Evolutionary conservation across 2,888 invertebrate genomes (phyloP).

Genomic region (Brachylomia viminalis): DNA sequence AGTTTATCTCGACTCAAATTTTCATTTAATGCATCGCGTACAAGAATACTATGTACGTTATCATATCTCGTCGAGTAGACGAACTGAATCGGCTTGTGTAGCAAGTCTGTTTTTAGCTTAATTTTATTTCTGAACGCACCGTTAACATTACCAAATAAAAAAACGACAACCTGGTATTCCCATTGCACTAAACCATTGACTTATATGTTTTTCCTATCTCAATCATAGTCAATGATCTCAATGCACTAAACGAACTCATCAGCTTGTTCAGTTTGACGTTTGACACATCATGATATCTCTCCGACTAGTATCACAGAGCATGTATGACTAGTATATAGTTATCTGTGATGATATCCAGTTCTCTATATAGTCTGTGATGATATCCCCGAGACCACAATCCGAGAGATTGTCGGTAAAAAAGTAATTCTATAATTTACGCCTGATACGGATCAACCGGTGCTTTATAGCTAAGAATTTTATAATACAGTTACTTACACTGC

Average conservation of each 20-base stretch:
- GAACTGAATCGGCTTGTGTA: accelerated
- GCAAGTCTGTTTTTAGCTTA: neutral
- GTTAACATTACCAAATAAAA: slow-evolving; percentile 15
- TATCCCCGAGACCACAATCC: too few species aligned
- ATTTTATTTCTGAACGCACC: slow-evolving; percentile 53
- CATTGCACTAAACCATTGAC: too few species aligned
- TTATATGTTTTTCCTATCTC: too few species aligned
- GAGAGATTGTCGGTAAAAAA: slow-evolving; percentile 68
- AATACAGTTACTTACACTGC: slow-evolving; percentile 64
- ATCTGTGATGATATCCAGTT: too few species aligned
- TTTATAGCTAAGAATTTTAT: slow-evolving; percentile 61
- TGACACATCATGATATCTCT: slow-evolving; percentile 79
- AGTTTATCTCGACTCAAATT: neutral
- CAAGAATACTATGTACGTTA: neutral
- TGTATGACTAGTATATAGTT: too few species aligned
- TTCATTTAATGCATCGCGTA: neutral
- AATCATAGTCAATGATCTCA: too few species aligned
- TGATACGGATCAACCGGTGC: slow-evolving; percentile 68
- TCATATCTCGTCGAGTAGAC: neutral
- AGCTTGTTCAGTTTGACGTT: slow-evolving; percentile 77
- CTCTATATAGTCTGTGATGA: too few species aligned
- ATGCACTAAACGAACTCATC: slow-evolving; percentile 53
- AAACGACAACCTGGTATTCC: too few species aligned
- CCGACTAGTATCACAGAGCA: too few species aligned
- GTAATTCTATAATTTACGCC: slow-evolving; percentile 71